Evolutionary conservation across 2,888 invertebrate species (phyloP), one percentile per base, ranked within the genome.

Genomic region (Fabriciana adippe): DNA sequence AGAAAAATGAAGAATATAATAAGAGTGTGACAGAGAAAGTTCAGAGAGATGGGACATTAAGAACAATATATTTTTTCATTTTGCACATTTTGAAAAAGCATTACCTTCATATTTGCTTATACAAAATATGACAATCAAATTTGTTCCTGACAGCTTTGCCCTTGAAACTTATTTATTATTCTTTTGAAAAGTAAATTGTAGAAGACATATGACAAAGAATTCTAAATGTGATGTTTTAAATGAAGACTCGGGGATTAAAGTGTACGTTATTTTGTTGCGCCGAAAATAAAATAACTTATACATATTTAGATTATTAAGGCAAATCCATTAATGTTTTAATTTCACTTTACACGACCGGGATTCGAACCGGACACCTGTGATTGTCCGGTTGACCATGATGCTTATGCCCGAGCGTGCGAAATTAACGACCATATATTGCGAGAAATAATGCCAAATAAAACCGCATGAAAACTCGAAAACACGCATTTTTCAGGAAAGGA

Each of bases 101-200:
- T 35, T 35, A 6, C 8, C 8, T 8, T 35, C 35, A 35, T 35
- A 35, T 35, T 35, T 35, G 8, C 35, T 6, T 35, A 35, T 35
- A 8, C 35, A 35, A 35, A 13, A 21, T 13, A 16, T 11, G n/a
- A 13, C 47, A 31, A 61, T 16, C n/a, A 41, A 51, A 15, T 21
- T 15, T 41, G 14, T 53, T 14, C 21, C 21, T 62, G 21, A 63
- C 26, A 47, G 26, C 45, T 51, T 14, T 16, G 35, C 14, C 66
- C 54, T 66, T 66, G 35, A 55, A 61, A 45, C 47, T 45, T 61
- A 70, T 70, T 65, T 65, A 57, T 57, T 59, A 67, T 70, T 70
- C 67, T 62, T 65, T 70, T 67, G 70, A 67, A 35, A 50, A 55
- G 41, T 48, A 51, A 62, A 55, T 67, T 56, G 45, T 48, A 50